These are phyloP conservation scores for Trichonephila clavipes DNA, from an alignment of 1,140 invertebrate genomes.

Conservation along the genomic window DNA sequence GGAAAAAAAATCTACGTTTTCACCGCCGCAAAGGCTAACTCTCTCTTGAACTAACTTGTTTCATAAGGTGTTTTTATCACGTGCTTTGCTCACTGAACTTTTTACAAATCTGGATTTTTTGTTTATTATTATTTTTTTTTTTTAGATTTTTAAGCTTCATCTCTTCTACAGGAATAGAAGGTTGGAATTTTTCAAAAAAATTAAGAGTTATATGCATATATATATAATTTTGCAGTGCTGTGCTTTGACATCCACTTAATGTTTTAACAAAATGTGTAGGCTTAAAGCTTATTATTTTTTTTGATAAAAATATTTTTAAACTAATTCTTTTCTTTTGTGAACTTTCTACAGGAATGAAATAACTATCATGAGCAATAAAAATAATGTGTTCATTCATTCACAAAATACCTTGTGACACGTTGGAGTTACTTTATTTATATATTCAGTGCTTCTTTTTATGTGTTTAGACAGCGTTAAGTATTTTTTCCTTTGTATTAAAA, in stretches of 20 bases:
- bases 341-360: too few species aligned
- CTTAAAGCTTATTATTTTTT: background rate
- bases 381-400: too few species aligned
- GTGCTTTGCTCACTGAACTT: background rate
- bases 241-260: background rate
- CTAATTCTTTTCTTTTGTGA: too few species aligned
- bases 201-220: background rate
- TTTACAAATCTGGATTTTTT: background rate
- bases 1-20: background rate
- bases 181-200: background rate
- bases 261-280: background rate
- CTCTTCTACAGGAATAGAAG: background rate
- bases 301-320: background rate
- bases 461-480: too few species aligned
- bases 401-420: too few species aligned
- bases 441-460: too few species aligned
- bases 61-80: constrained; percentile 14
- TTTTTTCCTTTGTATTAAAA: too few species aligned
- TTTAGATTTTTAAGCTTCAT: too few species aligned
- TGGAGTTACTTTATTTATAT: too few species aligned
- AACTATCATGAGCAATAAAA: too few species aligned
- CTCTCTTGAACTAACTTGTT: constrained; percentile 14
- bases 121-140: too few species aligned
- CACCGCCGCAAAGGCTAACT: background rate
- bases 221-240: background rate